A percentile compares a stretch with the other conserved stretches of the same genome.
phyloP scores from a whole-genome alignment of 2,113 vertebrate genomes.

The Axis porcinus region DNA sequence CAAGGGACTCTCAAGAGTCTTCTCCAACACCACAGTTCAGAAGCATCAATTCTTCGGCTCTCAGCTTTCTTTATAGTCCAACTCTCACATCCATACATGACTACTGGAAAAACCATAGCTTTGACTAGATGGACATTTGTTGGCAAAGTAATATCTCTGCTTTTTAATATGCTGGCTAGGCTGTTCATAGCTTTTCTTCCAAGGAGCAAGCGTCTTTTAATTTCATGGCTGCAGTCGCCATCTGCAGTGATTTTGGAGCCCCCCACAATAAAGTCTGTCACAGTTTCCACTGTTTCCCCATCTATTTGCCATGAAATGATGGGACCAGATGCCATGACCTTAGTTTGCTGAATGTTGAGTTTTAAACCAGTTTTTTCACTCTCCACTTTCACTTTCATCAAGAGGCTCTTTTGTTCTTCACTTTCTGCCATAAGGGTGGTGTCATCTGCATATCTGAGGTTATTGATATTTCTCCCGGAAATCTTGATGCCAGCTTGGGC shows the following conservation, averaged over 20 bases:
- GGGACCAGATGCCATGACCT: neutral
- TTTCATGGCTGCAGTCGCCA: neutral
- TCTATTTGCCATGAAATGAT: neutral
- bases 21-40: neutral
- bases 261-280: rapidly evolving
- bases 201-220: neutral
- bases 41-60: rapidly evolving
- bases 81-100: neutral
- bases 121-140: neutral
- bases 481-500: neutral
- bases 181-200: neutral
- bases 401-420: neutral
- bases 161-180: neutral
- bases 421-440: neutral
- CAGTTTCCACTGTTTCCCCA: neutral
- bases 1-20: neutral
- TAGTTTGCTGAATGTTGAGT: neutral
- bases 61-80: neutral
- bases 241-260: neutral
- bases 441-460: neutral
- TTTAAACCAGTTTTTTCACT: neutral
- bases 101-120: neutral
- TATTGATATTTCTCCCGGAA: neutral
- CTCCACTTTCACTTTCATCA: neutral
- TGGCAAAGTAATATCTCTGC: neutral